A percentile compares a stretch with the other conserved stretches of the same genome.
These are phyloP conservation scores for Champsocephalus gunnari DNA, from an alignment of 2,797 vertebrate genomes.

Conservation along the genomic window DNA sequence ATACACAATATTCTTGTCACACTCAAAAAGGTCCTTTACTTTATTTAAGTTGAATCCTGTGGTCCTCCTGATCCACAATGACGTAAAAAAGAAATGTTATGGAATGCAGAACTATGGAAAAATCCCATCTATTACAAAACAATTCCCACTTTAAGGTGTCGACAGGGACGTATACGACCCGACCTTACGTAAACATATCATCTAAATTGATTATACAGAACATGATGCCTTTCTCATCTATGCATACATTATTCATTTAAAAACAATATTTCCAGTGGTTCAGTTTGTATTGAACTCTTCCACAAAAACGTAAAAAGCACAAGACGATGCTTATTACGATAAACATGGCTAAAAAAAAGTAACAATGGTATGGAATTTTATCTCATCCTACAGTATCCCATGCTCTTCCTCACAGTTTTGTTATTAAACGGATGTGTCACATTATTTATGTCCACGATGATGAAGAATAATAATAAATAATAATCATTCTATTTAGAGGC, in stretches of 20 bases:
- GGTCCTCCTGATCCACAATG: background rate
- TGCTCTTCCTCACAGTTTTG: background rate
- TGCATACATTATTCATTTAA: too few relatives aligned
- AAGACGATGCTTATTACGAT: background rate
- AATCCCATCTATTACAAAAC: background rate
- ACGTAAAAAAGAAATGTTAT: background rate
- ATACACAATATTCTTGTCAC: background rate
- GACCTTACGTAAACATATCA: too few relatives aligned
- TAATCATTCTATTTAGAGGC: too few relatives aligned
- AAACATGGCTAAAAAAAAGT: too few relatives aligned
- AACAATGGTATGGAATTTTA: too few relatives aligned
- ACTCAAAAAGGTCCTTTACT: background rate
- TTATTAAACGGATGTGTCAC: background rate
- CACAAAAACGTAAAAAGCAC: background rate
- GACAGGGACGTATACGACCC: too few relatives aligned
- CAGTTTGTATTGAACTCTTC: background rate
- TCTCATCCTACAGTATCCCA: background rate
- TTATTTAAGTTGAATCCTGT: background rate
- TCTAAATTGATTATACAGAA: too few relatives aligned
- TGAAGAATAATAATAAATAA: constrained; percentile 26
- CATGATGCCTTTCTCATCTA: too few relatives aligned
- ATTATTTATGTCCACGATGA: background rate
- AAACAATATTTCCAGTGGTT: background rate
- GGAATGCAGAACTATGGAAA: constrained; percentile 6
- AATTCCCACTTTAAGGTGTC: too few relatives aligned